Evolutionary conservation across 2,888 invertebrate species (phyloP).

Genomic region (Eupithecia dodoneata): DNA sequence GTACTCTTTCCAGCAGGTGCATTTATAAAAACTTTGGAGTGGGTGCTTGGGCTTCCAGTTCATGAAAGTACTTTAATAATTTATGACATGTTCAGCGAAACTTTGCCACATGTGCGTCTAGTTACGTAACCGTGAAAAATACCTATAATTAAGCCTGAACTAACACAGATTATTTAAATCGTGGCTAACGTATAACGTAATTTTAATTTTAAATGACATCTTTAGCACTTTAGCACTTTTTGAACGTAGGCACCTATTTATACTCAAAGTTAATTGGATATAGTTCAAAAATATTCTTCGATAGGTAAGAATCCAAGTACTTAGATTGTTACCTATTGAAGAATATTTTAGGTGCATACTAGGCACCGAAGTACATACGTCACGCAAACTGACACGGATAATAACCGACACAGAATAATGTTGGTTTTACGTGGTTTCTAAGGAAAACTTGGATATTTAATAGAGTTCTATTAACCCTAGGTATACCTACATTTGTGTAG

Average conservation of each 20-base stretch:
- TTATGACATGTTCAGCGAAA: slow-evolving; percentile 27
- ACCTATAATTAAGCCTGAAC: no score
- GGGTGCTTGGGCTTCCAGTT: slow-evolving; percentile 2
- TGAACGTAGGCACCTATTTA: not conserved
- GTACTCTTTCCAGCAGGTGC: slow-evolving; percentile 15
- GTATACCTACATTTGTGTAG: no score
- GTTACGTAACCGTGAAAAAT: not conserved
- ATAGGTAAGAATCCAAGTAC: not conserved
- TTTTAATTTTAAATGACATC: not conserved
- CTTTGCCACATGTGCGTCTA: slow-evolving; percentile 8
- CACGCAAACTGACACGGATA: slow-evolving; percentile 13
- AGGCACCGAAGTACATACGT: not conserved
- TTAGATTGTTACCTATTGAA: no score
- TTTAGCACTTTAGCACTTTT: no score
- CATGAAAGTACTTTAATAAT: slow-evolving; percentile 22
- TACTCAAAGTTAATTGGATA: not conserved
- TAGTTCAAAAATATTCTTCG: no score
- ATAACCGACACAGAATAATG: slow-evolving; percentile 26
- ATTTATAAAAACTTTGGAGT: slow-evolving; percentile 20
- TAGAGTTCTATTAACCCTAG: not conserved
- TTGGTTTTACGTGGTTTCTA: slow-evolving; percentile 20
- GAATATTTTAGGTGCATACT: no score
- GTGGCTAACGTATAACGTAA: no score
- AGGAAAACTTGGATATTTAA: slow-evolving; percentile 1
- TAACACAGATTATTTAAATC: no score